phyloP scores from a whole-genome alignment of 2,797 vertebrate genomes.

The Spinus olivaceus region DNA sequence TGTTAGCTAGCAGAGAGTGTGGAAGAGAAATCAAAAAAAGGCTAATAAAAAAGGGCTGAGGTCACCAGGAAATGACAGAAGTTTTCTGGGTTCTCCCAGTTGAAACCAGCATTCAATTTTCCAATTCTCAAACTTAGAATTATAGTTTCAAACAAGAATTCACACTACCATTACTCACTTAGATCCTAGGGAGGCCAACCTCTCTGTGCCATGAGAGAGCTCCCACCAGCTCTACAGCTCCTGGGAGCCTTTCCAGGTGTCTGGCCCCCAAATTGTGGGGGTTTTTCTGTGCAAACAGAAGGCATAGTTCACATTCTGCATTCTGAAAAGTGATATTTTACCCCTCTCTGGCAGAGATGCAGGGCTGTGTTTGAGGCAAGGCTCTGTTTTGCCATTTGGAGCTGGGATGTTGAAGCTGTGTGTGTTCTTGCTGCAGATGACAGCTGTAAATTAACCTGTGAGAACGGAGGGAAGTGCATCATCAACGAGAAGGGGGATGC shows the following conservation, averaged over 20 bases:
- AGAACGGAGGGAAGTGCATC: constrained; percentile 95
- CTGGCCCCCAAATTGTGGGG: rapidly evolving
- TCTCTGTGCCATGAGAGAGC: neutral
- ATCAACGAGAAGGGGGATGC: constrained; percentile 93
- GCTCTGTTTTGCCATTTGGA: neutral
- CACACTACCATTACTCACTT: rapidly evolving
- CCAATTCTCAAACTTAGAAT: neutral
- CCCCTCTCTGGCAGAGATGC: rapidly evolving
- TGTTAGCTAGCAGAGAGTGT: neutral
- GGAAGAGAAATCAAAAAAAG: neutral
- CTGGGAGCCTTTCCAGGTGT: neutral
- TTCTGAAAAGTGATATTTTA: rapidly evolving
- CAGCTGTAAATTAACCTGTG: constrained; percentile 88
- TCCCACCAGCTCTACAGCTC: neutral
- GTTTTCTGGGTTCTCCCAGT: neutral
- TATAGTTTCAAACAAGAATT: neutral
- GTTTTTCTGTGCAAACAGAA: neutral
- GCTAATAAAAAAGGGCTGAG: neutral
- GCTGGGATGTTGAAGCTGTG: neutral
- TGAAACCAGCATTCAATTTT: neutral
- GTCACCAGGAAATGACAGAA: neutral
- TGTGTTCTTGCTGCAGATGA: constrained; percentile 79
- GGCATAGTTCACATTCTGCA: neutral
- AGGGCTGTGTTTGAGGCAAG: neutral
- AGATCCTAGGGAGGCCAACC: neutral